Conservation (phyloP, 37 sponge, comb jelly and placozoan species). For the Hormiphora californensis region DNA sequence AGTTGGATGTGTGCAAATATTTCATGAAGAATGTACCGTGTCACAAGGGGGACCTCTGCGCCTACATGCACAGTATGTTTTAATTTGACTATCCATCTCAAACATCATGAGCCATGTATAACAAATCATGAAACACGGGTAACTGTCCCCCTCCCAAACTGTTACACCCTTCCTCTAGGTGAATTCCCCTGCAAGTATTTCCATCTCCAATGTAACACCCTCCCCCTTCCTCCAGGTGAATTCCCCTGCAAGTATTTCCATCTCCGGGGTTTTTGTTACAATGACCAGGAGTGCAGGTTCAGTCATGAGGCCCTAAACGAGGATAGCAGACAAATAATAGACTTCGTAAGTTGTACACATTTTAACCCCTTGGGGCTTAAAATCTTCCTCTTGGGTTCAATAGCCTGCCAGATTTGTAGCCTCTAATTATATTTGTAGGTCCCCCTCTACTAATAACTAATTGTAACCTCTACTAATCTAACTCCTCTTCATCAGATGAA, state of each 20-base stretch:
- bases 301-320: slow-evolving; percentile 46
- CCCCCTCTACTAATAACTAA: no score
- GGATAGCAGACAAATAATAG: slow-evolving; percentile 45
- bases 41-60: slow-evolving; percentile 39
- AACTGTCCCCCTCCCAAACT: no score
- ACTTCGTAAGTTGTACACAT: background rate
- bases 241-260: slow-evolving; percentile 53
- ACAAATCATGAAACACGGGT: no score
- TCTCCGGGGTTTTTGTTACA: slow-evolving; percentile 33
- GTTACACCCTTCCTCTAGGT: background rate
- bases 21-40: slow-evolving; percentile 54
- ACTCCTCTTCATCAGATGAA: no score
- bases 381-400: background rate
- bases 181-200: slow-evolving; percentile 50
- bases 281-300: slow-evolving; percentile 39
- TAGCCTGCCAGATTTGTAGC: background rate
- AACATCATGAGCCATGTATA: no score
- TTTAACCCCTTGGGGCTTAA: background rate
- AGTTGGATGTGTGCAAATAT: slow-evolving; percentile 42
- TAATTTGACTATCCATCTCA: no score
- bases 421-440: no score
- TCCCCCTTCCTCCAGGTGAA: background rate
- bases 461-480: no score
- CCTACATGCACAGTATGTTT: slow-evolving; percentile 45
- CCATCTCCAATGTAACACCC: background rate